phyloP scores from a whole-genome alignment of 2,797 vertebrate genomes.

The Catostomus latipinnis region DNA sequence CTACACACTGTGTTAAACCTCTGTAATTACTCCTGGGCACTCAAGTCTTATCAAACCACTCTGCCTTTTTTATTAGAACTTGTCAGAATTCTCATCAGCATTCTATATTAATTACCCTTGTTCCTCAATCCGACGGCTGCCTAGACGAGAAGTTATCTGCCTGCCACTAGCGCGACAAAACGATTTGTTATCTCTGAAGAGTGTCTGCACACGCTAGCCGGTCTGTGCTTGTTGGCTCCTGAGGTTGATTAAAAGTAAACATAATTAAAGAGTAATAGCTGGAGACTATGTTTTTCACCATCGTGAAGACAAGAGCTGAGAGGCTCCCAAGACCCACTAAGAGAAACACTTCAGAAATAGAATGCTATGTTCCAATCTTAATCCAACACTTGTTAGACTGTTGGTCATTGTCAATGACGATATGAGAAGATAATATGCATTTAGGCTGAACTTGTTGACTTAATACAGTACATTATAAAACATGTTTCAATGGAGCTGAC shows the following conservation, averaged over 20 bases:
- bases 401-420: neutral
- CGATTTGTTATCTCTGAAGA: constrained; percentile 36
- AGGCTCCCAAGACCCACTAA: neutral
- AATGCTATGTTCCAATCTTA: constrained; percentile 9
- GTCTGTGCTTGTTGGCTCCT: constrained; percentile 25
- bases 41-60: constrained; percentile 47
- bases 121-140: constrained; percentile 70
- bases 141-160: constrained; percentile 12
- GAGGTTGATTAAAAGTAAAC: constrained; percentile 49
- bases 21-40: constrained; percentile 47
- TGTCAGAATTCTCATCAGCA: constrained; percentile 70
- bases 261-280: constrained; percentile 49
- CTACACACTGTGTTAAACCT: constrained; percentile 29
- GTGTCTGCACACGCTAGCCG: constrained; percentile 10
- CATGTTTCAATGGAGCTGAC: neutral
- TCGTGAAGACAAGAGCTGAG: neutral
- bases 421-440: constrained; percentile 1
- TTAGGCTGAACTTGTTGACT: neutral
- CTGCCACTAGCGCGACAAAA: constrained; percentile 13
- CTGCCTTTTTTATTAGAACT: constrained; percentile 44
- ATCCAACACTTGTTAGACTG: neutral
- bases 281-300: neutral
- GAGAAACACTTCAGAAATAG: constrained; percentile 7
- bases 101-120: constrained; percentile 80
- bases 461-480: neutral